Percentiles rank a stretch among this genome's conserved stretches.
phyloP scores from a whole-genome alignment of 1,140 invertebrate genomes.

The Ptiloglossa arizonensis region DNA sequence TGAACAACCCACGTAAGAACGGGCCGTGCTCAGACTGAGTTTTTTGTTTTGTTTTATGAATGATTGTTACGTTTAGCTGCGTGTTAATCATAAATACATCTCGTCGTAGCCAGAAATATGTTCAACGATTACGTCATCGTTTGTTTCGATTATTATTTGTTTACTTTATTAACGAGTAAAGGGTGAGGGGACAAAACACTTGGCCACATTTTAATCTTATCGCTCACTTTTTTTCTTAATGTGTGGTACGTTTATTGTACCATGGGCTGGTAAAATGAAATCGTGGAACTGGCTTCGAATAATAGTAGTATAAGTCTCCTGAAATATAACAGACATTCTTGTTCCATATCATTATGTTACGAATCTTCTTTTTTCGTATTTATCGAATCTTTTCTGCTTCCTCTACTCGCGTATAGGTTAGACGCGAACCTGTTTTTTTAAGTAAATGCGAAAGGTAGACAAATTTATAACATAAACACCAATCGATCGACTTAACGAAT shows the following conservation, averaged over 20 bases:
- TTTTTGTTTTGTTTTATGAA: constrained; percentile 13
- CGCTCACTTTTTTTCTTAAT: constrained; percentile 75
- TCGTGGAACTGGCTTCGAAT: constrained; percentile 81
- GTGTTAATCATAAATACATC: constrained; percentile 56
- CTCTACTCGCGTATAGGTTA: too few species aligned
- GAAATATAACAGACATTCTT: constrained; percentile 67
- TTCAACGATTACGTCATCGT: constrained; percentile 40
- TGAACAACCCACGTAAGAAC: constrained; percentile 30
- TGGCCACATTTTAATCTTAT: constrained; percentile 61
- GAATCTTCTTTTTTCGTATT: neutral
- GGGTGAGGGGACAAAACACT: constrained; percentile 49
- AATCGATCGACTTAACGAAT: constrained; percentile 4
- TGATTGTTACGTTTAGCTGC: constrained; percentile 60
- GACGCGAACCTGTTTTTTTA: neutral
- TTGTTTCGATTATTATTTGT: constrained; percentile 48
- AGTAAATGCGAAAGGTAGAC: too few species aligned
- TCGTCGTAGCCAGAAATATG: constrained; percentile 44
- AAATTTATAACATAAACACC: neutral
- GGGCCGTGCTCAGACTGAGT: constrained; percentile 5
- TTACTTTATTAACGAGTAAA: constrained; percentile 54
- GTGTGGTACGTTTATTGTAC: constrained; percentile 77
- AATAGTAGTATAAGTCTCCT: constrained; percentile 78
- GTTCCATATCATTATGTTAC: constrained; percentile 47
- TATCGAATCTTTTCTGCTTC: neutral
- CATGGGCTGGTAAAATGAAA: constrained; percentile 81